Evolutionary conservation across 1,140 invertebrate genomes (phyloP).

Genomic region (Solenopsis invicta): DNA sequence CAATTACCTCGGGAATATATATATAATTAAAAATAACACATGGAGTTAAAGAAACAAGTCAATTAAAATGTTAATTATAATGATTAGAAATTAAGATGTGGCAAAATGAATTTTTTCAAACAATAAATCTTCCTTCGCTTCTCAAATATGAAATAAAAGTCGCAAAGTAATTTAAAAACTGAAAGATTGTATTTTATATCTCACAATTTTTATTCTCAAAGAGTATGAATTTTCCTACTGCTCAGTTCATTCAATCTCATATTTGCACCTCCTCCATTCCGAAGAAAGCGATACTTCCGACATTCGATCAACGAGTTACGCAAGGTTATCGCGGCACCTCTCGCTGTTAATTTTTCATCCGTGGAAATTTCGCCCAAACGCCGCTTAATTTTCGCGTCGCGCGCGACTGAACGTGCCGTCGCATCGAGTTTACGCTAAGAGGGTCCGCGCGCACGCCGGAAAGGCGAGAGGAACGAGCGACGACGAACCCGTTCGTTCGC

Average conservation of each 20-base stretch:
- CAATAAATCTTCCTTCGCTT: neutral
- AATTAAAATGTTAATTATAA: no score
- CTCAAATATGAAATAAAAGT: neutral
- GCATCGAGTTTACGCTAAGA: slow-evolving; percentile 77
- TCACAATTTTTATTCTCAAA: neutral
- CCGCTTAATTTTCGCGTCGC: slow-evolving; percentile 75
- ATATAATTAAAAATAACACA: neutral
- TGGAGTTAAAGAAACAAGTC: neutral
- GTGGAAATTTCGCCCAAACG: slow-evolving; percentile 65
- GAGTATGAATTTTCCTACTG: neutral
- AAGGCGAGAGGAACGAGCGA: slow-evolving; percentile 69
- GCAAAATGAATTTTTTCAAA: neutral
- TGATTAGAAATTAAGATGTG: no score
- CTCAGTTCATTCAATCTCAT: neutral
- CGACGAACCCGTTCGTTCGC: slow-evolving; percentile 68
- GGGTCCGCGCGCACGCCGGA: slow-evolving; percentile 61
- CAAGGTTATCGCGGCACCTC: neutral
- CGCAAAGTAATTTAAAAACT: neutral
- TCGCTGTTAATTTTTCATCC: slow-evolving; percentile 72
- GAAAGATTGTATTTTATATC: neutral
- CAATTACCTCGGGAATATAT: neutral
- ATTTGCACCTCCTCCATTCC: neutral
- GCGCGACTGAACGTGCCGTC: slow-evolving; percentile 78
- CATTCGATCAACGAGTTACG: neutral
- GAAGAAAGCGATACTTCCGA: neutral